phyloP scores from a whole-genome alignment of 2,113 vertebrate genomes.

The Nipponia nippon region DNA sequence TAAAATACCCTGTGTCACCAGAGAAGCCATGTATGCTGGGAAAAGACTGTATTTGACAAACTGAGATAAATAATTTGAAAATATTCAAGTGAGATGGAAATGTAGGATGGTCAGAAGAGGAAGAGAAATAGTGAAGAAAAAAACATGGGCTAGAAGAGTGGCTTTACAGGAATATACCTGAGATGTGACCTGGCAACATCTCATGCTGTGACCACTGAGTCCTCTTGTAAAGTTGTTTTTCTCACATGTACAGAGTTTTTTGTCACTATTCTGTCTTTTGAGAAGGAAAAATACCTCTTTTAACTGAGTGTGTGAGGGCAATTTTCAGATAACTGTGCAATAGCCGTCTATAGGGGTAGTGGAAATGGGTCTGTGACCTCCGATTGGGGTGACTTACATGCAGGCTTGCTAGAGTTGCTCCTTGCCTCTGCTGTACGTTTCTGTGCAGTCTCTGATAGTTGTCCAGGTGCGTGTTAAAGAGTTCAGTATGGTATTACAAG shows the following conservation, averaged over 20 bases:
- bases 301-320: background rate
- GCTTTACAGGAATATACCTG: background rate
- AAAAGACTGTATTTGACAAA: background rate
- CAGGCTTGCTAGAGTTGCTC: background rate
- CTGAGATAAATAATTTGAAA: background rate
- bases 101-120: background rate
- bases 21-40: background rate
- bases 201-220: background rate
- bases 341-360: background rate
- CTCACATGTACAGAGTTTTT: background rate
- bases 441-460: background rate
- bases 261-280: background rate
- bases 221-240: background rate
- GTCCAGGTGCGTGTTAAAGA: background rate
- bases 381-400: accelerated
- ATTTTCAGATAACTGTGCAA: background rate
- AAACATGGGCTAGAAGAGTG: background rate
- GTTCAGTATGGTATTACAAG: background rate
- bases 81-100: background rate
- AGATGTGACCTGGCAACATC: background rate
- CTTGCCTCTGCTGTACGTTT: background rate
- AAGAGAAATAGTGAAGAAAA: background rate
- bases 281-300: background rate
- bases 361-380: background rate
- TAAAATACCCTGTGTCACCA: background rate